Percentiles rank a stretch among this genome's conserved stretches.
phyloP scores from a whole-genome alignment of 1,140 invertebrate genomes.

The Drosophila melanogaster region Release_6_plus_ISO1_MT NC_004354.4:17633501-17634000 shows the following conservation, averaged over 20 bases:
- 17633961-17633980: slow-evolving; percentile 19
- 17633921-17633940: background rate
- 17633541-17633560: no score
- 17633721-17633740: no score
- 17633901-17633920: background rate
- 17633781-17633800: background rate
- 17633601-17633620: no score
- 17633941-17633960: background rate
- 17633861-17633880: slow-evolving; percentile 6
- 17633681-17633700: slow-evolving; percentile 2
- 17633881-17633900: slow-evolving; percentile 17
- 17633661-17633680: background rate
- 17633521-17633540: background rate
- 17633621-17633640: no score
- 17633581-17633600: background rate
- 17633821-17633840: background rate
- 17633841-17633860: background rate
- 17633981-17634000: slow-evolving; percentile 22
- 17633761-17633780: no score
- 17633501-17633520: slow-evolving; percentile 25
- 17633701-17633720: background rate
- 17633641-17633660: background rate
- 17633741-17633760: no score
- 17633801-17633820: no score
- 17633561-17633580: background rate